Evolutionary conservation across 2,113 vertebrate species (phyloP).

Genomic region (Parus major): DNA sequence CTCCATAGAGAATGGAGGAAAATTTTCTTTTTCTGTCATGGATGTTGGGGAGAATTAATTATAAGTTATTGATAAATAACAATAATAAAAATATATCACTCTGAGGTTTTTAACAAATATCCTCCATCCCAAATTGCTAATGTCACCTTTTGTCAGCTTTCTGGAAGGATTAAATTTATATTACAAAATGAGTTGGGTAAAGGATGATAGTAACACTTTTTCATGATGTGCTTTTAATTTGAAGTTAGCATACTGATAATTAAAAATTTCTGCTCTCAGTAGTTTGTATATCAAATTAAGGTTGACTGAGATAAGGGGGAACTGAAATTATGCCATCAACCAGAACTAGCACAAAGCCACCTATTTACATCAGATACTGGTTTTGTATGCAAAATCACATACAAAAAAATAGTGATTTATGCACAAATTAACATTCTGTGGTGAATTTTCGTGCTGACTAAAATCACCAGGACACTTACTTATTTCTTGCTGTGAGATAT

Average conservation of each 20-base stretch:
- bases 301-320: not conserved
- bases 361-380: not conserved
- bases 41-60: not conserved
- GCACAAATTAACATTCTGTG: not conserved
- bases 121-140: not conserved
- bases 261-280: not conserved
- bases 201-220: not conserved
- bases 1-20: not conserved
- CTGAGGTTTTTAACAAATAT: not conserved
- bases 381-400: not conserved
- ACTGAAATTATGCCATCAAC: not conserved
- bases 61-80: not conserved
- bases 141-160: not conserved
- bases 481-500: too few relatives aligned
- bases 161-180: not conserved
- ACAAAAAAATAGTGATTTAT: not conserved
- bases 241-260: not conserved
- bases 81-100: not conserved
- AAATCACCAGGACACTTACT: too few relatives aligned
- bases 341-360: not conserved
- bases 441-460: too few relatives aligned
- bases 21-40: not conserved
- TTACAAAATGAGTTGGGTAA: fast-evolving
- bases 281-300: not conserved
- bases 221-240: not conserved